phyloP scores from a whole-genome alignment of 1,140 invertebrate genomes.

The Ptiloglossa arizonensis region DNA sequence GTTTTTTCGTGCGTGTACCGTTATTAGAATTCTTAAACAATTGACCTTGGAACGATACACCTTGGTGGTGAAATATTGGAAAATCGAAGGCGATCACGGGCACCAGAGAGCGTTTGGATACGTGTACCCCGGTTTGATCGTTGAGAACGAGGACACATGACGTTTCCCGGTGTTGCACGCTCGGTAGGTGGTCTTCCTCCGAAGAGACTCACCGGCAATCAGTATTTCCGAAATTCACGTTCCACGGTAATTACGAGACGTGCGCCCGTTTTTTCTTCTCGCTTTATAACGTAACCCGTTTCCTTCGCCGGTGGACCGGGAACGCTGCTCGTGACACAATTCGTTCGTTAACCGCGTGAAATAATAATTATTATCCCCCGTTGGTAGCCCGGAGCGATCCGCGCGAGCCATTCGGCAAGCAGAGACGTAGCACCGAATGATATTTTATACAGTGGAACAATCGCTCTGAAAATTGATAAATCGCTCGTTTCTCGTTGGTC shows the following conservation, averaged over 20 bases:
- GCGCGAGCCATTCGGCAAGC: slow-evolving; percentile 38
- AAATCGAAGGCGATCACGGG: too few species aligned
- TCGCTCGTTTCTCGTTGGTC: slow-evolving; percentile 56
- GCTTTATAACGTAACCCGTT: too few species aligned
- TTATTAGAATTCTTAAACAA: too few species aligned
- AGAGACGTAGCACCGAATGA: slow-evolving; percentile 34
- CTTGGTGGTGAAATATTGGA: too few species aligned
- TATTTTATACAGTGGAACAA: slow-evolving; percentile 64
- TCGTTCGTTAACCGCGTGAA: slow-evolving; percentile 74
- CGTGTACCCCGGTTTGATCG: too few species aligned
- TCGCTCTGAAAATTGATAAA: slow-evolving; percentile 66
- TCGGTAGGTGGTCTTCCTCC: neutral
- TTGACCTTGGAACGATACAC: too few species aligned
- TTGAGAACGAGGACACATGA: too few species aligned
- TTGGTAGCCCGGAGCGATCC: slow-evolving; percentile 52
- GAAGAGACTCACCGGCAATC: slow-evolving; percentile 46
- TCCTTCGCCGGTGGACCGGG: too few species aligned
- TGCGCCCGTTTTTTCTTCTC: neutral
- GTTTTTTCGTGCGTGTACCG: too few species aligned
- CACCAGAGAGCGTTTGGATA: too few species aligned
- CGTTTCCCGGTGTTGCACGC: neutral
- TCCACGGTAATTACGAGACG: slow-evolving; percentile 54
- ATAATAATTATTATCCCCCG: slow-evolving; percentile 71
- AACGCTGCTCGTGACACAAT: slow-evolving; percentile 69
- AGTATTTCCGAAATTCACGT: slow-evolving; percentile 59